These are phyloP conservation scores for Pachypanchax playfairii DNA, from an alignment of 2,113 vertebrate genomes.

Conservation along the genomic window DNA sequence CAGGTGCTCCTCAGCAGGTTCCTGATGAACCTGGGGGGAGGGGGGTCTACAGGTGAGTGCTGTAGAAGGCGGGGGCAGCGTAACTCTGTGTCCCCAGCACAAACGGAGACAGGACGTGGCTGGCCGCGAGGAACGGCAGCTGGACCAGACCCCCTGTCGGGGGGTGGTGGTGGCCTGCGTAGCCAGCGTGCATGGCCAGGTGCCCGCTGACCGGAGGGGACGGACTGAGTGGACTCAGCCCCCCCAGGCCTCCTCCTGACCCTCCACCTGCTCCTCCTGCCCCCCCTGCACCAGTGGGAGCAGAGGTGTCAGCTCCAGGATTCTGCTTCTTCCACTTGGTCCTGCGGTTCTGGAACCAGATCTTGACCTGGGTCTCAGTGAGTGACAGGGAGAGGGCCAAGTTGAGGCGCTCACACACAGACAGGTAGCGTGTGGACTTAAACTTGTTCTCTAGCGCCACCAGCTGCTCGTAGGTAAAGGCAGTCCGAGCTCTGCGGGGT, in stretches of 20 bases:
- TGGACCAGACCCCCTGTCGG: constrained; percentile 88
- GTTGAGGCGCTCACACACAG: constrained; percentile 92
- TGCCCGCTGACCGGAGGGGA: constrained; percentile 85
- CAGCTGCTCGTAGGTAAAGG: constrained; percentile 96
- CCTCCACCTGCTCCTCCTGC: constrained; percentile 67
- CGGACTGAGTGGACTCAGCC: constrained; percentile 81
- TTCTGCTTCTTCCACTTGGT: constrained; percentile 98
- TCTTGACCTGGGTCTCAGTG: constrained; percentile 94
- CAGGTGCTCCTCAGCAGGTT: not conserved
- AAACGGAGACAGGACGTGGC: constrained; percentile 95
- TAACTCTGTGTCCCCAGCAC: constrained; percentile 95
- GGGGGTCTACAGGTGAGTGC: constrained; percentile 88
- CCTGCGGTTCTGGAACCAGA: constrained; percentile 94
- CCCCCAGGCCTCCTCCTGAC: constrained; percentile 67
- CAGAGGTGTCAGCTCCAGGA: constrained; percentile 92
- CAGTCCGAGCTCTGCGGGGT: constrained; percentile 91
- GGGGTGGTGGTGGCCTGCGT: constrained; percentile 81
- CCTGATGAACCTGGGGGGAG: not conserved
- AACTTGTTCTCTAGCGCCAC: constrained; percentile 96
- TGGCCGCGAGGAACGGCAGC: constrained; percentile 90
- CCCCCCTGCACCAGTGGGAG: constrained; percentile 79
- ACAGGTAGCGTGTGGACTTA: constrained; percentile 93
- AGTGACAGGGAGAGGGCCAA: constrained; percentile 91
- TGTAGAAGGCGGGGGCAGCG: constrained; percentile 93
- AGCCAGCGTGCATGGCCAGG: constrained; percentile 87